A percentile compares a stretch with the other conserved stretches of the same genome.
Conservation (phyloP, 2,113 vertebrate species). For the Sylvilagus bachmani region DNA sequence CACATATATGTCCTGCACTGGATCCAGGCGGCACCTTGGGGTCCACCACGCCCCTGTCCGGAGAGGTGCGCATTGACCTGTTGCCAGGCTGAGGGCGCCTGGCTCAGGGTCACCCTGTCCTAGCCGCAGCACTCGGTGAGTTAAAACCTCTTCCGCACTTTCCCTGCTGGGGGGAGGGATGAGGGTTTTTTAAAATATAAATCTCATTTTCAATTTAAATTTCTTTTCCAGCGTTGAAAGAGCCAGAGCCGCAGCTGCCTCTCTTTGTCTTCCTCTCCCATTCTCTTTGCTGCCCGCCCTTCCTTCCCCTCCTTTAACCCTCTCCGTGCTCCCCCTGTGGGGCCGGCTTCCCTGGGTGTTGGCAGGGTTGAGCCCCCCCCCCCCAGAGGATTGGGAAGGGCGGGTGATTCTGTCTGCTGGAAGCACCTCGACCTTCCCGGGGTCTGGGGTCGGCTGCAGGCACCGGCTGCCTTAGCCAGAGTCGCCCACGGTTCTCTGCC, state of each 20-base stretch:
- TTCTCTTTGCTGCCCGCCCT: not conserved
- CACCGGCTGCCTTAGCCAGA: not conserved
- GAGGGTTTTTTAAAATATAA: not conserved
- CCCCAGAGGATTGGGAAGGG: not conserved
- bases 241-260: constrained; percentile 9
- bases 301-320: not conserved
- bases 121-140: not conserved
- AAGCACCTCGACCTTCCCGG: not conserved
- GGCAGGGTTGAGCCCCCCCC: not conserved
- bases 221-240: constrained; percentile 34
- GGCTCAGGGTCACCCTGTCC: not conserved
- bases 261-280: not conserved
- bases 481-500: not conserved
- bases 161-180: not conserved
- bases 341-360: not conserved
- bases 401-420: not conserved
- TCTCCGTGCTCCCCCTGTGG: not conserved
- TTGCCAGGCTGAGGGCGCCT: not conserved
- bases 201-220: constrained; percentile 65
- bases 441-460: not conserved
- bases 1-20: too few species aligned
- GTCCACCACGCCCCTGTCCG: not conserved
- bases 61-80: accelerated
- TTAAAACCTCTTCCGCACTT: not conserved
- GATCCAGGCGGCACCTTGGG: not conserved